phyloP scores from a whole-genome alignment of 2,797 vertebrate species.

The Aulostomus chinensis region DNA sequence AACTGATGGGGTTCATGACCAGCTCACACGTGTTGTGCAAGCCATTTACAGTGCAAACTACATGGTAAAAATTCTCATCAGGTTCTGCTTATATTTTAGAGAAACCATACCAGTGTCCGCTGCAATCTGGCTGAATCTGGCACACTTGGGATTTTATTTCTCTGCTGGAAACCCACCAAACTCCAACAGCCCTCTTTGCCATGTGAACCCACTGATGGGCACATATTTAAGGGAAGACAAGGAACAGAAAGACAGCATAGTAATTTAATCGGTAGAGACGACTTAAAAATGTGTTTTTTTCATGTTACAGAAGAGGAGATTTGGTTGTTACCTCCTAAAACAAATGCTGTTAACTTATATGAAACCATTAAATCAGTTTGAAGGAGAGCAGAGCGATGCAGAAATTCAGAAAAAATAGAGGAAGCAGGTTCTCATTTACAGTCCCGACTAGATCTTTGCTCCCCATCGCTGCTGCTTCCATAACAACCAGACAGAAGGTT shows the following conservation, averaged over 20 bases:
- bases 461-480: conserved; percentile 66
- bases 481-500: conserved; percentile 74
- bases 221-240: too few relatives aligned
- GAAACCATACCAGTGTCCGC: neutral
- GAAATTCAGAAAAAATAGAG: conserved; percentile 17
- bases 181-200: neutral
- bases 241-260: too few relatives aligned
- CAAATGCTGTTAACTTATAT: too few relatives aligned
- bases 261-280: neutral
- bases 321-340: neutral
- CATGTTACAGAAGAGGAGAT: conserved; percentile 1
- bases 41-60: conserved; percentile 12
- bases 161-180: conserved; percentile 4
- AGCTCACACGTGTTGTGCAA: too few relatives aligned
- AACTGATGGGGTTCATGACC: too few relatives aligned
- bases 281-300: neutral
- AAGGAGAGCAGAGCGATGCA: conserved; percentile 5
- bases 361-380: neutral
- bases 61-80: conserved; percentile 22
- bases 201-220: too few relatives aligned
- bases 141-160: conserved; percentile 9
- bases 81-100: neutral
- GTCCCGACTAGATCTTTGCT: conserved; percentile 39
- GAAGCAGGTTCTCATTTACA: conserved; percentile 59
- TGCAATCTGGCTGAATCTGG: conserved; percentile 1